phyloP scores from a whole-genome alignment of 2,888 invertebrate genomes.

The Boloria euphrosyne region DNA sequence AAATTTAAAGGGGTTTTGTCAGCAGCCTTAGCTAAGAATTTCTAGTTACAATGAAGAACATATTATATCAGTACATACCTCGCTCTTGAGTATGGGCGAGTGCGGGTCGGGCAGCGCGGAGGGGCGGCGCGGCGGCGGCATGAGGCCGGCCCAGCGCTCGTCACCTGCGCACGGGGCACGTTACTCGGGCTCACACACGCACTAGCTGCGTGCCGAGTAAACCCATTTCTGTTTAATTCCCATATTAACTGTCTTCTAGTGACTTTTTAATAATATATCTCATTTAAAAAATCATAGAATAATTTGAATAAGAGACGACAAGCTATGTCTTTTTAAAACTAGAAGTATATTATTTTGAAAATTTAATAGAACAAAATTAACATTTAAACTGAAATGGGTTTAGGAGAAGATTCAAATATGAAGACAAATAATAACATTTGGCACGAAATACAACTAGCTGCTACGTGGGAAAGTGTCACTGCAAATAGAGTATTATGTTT shows the following conservation, averaged over 20 bases:
- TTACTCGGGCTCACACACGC: conserved; percentile 26
- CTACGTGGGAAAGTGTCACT: conserved; percentile 60
- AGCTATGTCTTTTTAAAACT: too few relatives aligned
- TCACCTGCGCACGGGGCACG: conserved; percentile 48
- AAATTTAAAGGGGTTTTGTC: too few relatives aligned
- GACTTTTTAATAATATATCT: neutral
- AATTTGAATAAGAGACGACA: too few relatives aligned
- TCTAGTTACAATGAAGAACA: neutral
- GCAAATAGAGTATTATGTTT: conserved; percentile 56
- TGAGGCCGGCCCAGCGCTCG: conserved; percentile 76
- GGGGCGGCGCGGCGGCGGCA: conserved; percentile 87
- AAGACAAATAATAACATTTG: conserved; percentile 38
- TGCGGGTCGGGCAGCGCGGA: conserved; percentile 82
- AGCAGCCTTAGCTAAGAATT: too few relatives aligned
- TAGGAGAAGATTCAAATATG: conserved; percentile 29
- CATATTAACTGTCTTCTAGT: neutral
- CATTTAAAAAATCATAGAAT: too few relatives aligned
- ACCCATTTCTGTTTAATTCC: conserved; percentile 38
- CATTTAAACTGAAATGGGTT: conserved; percentile 36
- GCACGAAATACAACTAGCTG: conserved; percentile 57
- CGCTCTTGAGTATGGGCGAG: conserved; percentile 83
- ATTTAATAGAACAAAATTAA: neutral
- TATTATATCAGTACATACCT: conserved; percentile 50
- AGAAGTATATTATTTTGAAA: too few relatives aligned
- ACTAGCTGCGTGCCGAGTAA: conserved; percentile 41